Percentiles rank a stretch among this genome's conserved stretches.
Evolutionary conservation across 2,888 invertebrate species (phyloP).

Genomic region (Taenaris catops): DNA sequence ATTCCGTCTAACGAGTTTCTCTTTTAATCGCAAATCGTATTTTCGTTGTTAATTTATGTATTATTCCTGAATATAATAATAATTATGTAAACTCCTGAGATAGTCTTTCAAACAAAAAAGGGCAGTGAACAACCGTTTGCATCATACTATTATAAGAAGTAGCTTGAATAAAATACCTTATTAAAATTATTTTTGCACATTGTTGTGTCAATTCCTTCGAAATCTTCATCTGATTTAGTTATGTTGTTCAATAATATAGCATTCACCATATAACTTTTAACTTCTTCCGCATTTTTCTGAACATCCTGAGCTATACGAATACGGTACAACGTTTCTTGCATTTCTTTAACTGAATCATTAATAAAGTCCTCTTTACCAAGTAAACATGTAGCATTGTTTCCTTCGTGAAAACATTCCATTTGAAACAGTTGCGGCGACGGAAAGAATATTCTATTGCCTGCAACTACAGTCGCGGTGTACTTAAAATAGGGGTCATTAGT

Average conservation of each 20-base stretch:
- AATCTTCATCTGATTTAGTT: conserved; percentile 41
- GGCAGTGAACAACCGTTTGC: too few relatives aligned
- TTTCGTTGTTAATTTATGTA: too few relatives aligned
- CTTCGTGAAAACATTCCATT: conserved; percentile 47
- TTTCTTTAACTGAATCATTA: conserved; percentile 39
- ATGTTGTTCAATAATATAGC: conserved; percentile 43
- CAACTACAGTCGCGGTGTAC: conserved; percentile 77
- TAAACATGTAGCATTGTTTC: conserved; percentile 55
- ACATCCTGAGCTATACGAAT: conserved; percentile 53
- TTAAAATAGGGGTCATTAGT: conserved; percentile 79
- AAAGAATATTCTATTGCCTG: conserved; percentile 78
- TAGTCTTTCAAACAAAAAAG: too few relatives aligned
- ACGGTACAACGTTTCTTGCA: conserved; percentile 37
- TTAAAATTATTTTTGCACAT: conserved; percentile 54
- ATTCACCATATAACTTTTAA: conserved; percentile 50
- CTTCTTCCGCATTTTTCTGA: conserved; percentile 38
- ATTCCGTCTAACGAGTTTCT: too few relatives aligned
- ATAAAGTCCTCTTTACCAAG: conserved; percentile 50
- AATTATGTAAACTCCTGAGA: too few relatives aligned
- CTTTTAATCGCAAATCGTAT: too few relatives aligned
- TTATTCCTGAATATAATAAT: too few relatives aligned
- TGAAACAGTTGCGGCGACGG: conserved; percentile 79
- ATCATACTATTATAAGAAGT: too few relatives aligned
- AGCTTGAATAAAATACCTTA: conserved; percentile 30
- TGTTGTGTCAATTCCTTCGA: conserved; percentile 42